phyloP scores from a whole-genome alignment of 2,888 invertebrate genomes.

The Sceliomorpha sp. region DNA sequence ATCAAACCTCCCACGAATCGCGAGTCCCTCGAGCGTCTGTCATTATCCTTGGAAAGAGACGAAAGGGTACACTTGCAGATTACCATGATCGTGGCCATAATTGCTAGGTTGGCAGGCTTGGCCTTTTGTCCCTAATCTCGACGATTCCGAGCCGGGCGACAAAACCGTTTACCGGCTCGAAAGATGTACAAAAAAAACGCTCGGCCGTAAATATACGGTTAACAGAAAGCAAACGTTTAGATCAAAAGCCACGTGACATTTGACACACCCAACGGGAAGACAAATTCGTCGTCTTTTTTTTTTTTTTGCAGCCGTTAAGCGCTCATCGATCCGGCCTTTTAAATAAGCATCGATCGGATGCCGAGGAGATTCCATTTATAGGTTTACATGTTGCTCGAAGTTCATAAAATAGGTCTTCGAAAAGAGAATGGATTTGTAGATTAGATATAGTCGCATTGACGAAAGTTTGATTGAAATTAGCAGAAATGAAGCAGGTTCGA shows the following conservation, averaged over 20 bases:
- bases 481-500: too few species aligned
- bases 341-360: too few species aligned
- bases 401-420: too few species aligned
- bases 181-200: slow-evolving; percentile 27
- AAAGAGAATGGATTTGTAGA: too few species aligned
- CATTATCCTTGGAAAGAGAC: slow-evolving; percentile 48
- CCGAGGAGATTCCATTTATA: too few species aligned
- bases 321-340: too few species aligned
- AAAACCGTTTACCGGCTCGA: slow-evolving; percentile 41
- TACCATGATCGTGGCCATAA: slow-evolving; percentile 64
- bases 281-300: too few species aligned
- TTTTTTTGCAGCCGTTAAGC: too few species aligned
- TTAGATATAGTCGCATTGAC: too few species aligned
- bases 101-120: slow-evolving; percentile 43
- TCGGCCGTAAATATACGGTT: slow-evolving; percentile 35
- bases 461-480: too few species aligned
- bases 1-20: slow-evolving; percentile 69
- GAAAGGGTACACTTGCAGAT: slow-evolving; percentile 59
- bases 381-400: too few species aligned
- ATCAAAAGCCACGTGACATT: slow-evolving; percentile 18
- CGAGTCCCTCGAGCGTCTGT: slow-evolving; percentile 57
- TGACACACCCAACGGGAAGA: too few species aligned
- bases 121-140: slow-evolving; percentile 58
- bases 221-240: slow-evolving; percentile 24
- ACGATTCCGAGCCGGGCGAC: slow-evolving; percentile 51